These are phyloP conservation scores for Beaufortia kweichowensis DNA, from an alignment of 2,113 vertebrate genomes.

Conservation along the genomic window DNA sequence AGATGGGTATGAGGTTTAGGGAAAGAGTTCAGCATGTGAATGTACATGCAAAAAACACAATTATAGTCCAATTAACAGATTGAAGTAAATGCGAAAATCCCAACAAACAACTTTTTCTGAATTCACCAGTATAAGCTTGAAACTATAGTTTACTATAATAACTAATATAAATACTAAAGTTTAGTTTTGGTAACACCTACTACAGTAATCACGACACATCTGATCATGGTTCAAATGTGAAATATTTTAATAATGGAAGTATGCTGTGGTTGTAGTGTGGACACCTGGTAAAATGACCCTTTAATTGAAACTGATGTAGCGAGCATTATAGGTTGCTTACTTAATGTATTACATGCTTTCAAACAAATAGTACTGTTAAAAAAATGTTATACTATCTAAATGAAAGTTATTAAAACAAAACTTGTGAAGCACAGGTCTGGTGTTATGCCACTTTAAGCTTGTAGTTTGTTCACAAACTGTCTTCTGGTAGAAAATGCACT, in stretches of 20 bases:
- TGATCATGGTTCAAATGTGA: constrained; percentile 14
- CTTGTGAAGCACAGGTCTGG: neutral
- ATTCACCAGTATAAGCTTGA: neutral
- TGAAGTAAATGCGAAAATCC: neutral
- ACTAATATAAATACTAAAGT: too few relatives aligned
- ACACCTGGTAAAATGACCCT: constrained; percentile 34
- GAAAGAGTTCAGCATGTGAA: constrained; percentile 20
- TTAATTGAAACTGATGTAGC: constrained; percentile 40
- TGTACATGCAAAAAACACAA: constrained; percentile 30
- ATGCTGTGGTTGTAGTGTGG: neutral
- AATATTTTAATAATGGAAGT: constrained; percentile 13
- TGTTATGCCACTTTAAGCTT: constrained; percentile 26
- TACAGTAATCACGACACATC: neutral
- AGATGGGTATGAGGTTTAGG: constrained; percentile 54
- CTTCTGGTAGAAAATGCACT: constrained; percentile 15
- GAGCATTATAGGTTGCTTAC: constrained; percentile 1
- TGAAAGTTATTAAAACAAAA: neutral
- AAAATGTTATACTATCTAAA: constrained; percentile 5
- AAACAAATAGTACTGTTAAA: constrained; percentile 7
- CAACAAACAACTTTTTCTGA: neutral
- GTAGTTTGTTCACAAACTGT: constrained; percentile 15
- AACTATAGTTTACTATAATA: too few relatives aligned
- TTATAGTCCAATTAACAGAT: constrained; percentile 3
- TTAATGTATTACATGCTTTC: constrained; percentile 17
- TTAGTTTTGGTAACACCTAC: neutral